These are phyloP conservation scores for Pitangus sulphuratus DNA, from an alignment of 2,797 vertebrate genomes.

Conservation along the genomic window DNA sequence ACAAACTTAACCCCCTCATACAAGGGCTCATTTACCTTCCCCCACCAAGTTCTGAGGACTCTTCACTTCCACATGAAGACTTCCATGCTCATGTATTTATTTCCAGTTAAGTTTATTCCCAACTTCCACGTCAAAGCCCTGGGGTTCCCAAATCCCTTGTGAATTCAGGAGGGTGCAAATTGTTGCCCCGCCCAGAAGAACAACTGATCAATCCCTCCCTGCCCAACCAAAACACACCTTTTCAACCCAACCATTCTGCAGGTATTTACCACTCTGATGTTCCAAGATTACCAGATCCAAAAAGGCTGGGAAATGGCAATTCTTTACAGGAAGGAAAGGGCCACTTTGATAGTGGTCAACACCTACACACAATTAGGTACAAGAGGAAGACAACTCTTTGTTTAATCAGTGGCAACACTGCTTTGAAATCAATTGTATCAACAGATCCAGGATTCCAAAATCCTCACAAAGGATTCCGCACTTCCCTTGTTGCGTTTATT, in stretches of 20 bases:
- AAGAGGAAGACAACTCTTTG: neutral
- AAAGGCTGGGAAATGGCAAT: neutral
- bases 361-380: neutral
- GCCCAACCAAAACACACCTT: neutral
- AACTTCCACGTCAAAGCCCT: neutral
- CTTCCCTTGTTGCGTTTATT: neutral
- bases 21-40: neutral
- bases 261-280: neutral
- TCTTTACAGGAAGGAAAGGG: neutral
- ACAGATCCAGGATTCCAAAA: neutral
- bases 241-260: neutral
- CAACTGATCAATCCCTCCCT: fast-evolving
- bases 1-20: neutral
- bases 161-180: neutral
- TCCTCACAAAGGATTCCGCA: neutral
- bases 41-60: neutral
- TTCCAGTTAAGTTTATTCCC: neutral
- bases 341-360: neutral
- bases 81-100: neutral
- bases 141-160: neutral
- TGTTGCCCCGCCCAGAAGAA: neutral
- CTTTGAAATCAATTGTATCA: neutral
- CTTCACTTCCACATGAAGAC: neutral
- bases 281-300: neutral
- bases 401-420: neutral